phyloP scores from a whole-genome alignment of 2,113 vertebrate genomes.

The Lophochroa leadbeateri region DNA sequence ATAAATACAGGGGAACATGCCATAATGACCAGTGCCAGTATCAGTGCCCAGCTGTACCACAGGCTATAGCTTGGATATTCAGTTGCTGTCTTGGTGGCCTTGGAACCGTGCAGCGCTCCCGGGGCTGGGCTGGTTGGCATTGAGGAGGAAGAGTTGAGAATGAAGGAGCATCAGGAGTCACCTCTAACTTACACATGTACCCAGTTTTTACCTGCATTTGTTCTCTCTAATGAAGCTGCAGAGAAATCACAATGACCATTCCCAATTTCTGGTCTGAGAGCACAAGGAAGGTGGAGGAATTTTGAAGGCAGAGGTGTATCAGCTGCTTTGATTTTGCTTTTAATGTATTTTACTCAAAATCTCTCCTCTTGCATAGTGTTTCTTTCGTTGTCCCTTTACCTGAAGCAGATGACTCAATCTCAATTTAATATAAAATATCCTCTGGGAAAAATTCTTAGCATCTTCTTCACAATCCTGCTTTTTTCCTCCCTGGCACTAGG shows the following conservation, averaged over 20 bases:
- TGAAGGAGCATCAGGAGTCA: neutral
- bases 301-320: neutral
- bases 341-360: neutral
- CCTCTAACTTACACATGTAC: neutral
- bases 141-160: neutral
- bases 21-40: neutral
- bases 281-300: neutral
- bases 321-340: neutral
- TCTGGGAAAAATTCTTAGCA: conserved; percentile 7
- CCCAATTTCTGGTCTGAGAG: neutral
- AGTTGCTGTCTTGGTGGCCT: neutral
- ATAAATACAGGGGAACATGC: neutral
- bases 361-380: neutral
- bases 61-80: neutral
- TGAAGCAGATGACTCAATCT: conserved; percentile 1
- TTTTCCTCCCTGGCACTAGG: neutral
- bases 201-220: neutral
- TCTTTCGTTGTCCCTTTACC: neutral
- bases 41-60: neutral
- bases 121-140: fast-evolving
- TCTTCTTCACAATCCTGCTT: neutral
- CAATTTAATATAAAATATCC: neutral
- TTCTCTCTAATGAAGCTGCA: neutral
- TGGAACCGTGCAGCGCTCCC: neutral
- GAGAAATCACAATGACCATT: neutral